Percentiles rank a stretch among this genome's conserved stretches.
Evolutionary conservation across 1,140 invertebrate genomes (phyloP).

Genomic region (Temnothorax nylanderi): DNA sequence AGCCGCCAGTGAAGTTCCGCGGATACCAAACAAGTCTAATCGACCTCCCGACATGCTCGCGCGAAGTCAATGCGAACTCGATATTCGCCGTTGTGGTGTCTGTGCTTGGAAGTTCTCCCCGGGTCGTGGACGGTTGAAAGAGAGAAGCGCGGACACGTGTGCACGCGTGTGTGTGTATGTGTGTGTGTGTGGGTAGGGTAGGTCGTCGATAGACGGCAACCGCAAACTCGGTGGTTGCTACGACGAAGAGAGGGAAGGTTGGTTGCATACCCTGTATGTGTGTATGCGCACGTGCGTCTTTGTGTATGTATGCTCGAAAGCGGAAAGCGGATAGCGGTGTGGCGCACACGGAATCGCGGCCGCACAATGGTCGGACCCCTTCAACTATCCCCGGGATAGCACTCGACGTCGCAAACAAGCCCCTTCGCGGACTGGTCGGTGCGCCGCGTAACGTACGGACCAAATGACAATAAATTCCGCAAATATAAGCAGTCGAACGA

Average conservation of each 20-base stretch:
- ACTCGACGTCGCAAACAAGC: slow-evolving; percentile 78
- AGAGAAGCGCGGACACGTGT: slow-evolving; percentile 38
- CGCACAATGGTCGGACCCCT: slow-evolving; percentile 74
- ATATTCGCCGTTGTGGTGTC: slow-evolving; percentile 53
- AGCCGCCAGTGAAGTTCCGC: slow-evolving; percentile 41
- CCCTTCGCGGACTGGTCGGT: slow-evolving; percentile 67
- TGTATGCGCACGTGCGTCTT: background rate
- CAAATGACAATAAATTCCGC: slow-evolving; percentile 73
- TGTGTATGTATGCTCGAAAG: slow-evolving; percentile 43
- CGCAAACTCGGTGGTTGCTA: slow-evolving; percentile 54
- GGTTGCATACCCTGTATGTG: background rate
- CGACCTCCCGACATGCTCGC: slow-evolving; percentile 56
- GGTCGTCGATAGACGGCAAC: slow-evolving; percentile 58
- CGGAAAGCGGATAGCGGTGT: slow-evolving; percentile 69
- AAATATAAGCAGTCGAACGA: slow-evolving; percentile 74
- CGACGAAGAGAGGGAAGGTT: slow-evolving; percentile 40
- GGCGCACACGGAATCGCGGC: slow-evolving; percentile 61
- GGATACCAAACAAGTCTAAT: slow-evolving; percentile 61
- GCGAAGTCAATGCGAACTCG: slow-evolving; percentile 49
- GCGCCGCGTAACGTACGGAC: slow-evolving; percentile 5
- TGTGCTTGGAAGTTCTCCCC: slow-evolving; percentile 59
- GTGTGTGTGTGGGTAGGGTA: slow-evolving; percentile 11
- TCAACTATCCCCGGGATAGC: slow-evolving; percentile 68
- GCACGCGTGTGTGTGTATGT: background rate
- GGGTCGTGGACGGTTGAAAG: background rate